Evolutionary conservation across 2,888 invertebrate genomes (phyloP), one percentile per base, ranked within the genome.

Genomic region (Chrysodeixis includens): DNA sequence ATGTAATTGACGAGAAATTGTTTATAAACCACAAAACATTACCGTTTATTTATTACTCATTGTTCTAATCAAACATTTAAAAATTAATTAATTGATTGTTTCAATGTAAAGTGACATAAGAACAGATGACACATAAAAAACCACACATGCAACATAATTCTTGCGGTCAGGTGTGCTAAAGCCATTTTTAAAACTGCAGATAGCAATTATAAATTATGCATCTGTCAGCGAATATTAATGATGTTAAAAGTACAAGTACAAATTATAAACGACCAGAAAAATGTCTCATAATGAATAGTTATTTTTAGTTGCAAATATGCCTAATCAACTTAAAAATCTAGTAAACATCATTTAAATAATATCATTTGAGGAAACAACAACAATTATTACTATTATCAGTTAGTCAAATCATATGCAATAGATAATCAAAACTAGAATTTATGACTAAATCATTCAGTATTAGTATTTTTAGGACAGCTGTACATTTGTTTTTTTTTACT

Each of bases 21-120:
- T 74, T 67, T 74, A 14, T 40, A 62, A 74, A 77, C 74, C 78
- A 26, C 78, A 78, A n/a, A 74, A 46, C 62, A 73, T 14, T 73
- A 77, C 12, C 32, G 66, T 26, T 59, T 58, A 65, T 71, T 81
- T 65, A 72, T 66, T 65, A 44, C 51, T 60, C 62, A 67, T 76
- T 77, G 83, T 71, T 59, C 53, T 62, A 56, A 65, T 68, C 68
- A 73, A 69, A 69, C 32, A 55, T 26, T 61, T 61, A 62, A 51
- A n/a, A 68, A 62, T 61, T 69, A 56, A 62, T 64, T 69, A 56
- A 70, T 32, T 59, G 64, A 52, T 69, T 70, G 44, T 58, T 68
- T 20, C 56, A 46, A n/a, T 59, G 59, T 56, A 59, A 69, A 64
- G 20, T 40, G 30, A 40, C 56, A 54, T 52, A 53, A 60, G 30